A percentile compares a stretch with the other conserved stretches of the same genome.
These are phyloP conservation scores for Drosophila arawakana DNA, from an alignment of 1,140 invertebrate genomes.

Conservation along the genomic window DNA sequence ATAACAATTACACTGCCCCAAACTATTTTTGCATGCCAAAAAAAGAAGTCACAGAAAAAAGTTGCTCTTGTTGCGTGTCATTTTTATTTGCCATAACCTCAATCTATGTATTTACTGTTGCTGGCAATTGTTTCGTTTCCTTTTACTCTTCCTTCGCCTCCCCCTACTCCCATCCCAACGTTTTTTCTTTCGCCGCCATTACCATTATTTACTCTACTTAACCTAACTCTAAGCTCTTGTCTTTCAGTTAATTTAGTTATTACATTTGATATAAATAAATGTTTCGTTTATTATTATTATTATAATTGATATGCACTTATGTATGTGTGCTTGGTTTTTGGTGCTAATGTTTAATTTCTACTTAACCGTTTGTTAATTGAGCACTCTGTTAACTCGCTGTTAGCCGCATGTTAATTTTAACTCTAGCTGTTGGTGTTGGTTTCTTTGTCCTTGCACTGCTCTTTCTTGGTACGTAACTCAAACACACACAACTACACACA, in stretches of 20 bases:
- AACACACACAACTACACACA: slow-evolving; percentile 20
- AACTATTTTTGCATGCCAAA: slow-evolving; percentile 21
- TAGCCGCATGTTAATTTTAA: slow-evolving; percentile 26
- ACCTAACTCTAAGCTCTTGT: not conserved
- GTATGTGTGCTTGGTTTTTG: slow-evolving; percentile 36
- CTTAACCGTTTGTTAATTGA: not conserved
- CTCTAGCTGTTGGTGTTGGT: slow-evolving; percentile 47
- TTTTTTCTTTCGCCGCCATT: not conserved
- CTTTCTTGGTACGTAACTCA: slow-evolving; percentile 62
- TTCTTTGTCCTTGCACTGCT: slow-evolving; percentile 26
- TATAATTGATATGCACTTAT: not conserved
- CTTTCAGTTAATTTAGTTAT: slow-evolving; percentile 9
- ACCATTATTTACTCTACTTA: slow-evolving; percentile 1
- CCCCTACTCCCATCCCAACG: not conserved
- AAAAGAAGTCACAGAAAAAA: not conserved
- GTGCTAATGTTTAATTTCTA: not conserved
- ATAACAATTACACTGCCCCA: slow-evolving; percentile 31
- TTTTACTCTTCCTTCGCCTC: too few species aligned
- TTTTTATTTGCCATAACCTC: not conserved
- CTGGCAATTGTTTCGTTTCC: not conserved
- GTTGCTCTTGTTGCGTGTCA: slow-evolving; percentile 21
- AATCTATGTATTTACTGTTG: not conserved
- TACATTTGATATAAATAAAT: slow-evolving; percentile 38
- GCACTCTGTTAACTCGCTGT: slow-evolving; percentile 13
- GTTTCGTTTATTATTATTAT: slow-evolving; percentile 19